Evolutionary conservation across 2,113 vertebrate species (phyloP), one percentile per base, ranked within the genome.

Genomic region (Anarhynchus alexandrinus): DNA sequence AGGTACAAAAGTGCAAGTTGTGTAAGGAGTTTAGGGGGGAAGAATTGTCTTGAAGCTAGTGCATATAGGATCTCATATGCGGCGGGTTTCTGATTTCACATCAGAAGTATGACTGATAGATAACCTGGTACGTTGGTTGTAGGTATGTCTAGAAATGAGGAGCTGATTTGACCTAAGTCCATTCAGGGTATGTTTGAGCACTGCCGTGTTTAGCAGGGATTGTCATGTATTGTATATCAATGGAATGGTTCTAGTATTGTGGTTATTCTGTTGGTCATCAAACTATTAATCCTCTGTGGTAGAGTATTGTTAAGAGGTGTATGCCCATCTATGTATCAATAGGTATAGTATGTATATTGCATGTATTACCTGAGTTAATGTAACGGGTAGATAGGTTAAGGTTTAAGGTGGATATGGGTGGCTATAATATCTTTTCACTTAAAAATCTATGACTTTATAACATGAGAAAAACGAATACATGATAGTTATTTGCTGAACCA

Each of bases 191-290:
- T 0, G 42, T 67, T 65, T 65, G 27, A 71, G 21, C 40, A 45
- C 15, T 4, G 1, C 2, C 0, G 0, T n/a, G 19, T 66, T 88
- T 57, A 38, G 62, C 23, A 51, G 52, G 61, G 40, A 36, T 76
- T 49, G 23, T 59, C 45, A 18, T 9, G 12, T 51, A 25, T 1
- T 21, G 42, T 65, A 61, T 51, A 45, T 43, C 18, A 84, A 12
- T 26, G 3, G 7, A 32, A 54, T 32, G 17, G 25, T 51, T 81
- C 22, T 40, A 88, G 13, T 26, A 40, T 36, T 47, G 47, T 52
- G 40, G 19, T 57, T 76, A 29, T 43, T 76, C 73, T 76, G 57
- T 29, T 42, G 14, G 19, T 52, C 54, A n/a, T 42, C 25, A 51
- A 88, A 71, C 19, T 51, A 26, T 5, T 76, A 58, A 67, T 29